phyloP scores from a whole-genome alignment of 2,113 vertebrate species.

The Callipepla californica region DNA sequence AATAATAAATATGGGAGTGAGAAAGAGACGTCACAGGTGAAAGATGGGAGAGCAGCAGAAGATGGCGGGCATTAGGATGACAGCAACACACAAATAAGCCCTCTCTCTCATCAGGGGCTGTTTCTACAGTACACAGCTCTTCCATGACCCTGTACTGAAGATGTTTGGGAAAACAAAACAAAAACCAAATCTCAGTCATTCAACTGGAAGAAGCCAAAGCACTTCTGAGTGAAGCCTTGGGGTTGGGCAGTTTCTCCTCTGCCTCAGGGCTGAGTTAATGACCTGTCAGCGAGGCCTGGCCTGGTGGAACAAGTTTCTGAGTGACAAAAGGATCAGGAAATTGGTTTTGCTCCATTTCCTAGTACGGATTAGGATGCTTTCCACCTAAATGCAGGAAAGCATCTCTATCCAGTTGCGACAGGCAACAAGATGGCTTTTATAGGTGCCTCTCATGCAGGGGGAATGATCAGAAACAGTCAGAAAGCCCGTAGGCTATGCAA shows the following conservation, averaged over 20 bases:
- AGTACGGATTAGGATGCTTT: background rate
- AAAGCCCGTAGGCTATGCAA: background rate
- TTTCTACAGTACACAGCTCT: background rate
- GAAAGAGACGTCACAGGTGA: background rate
- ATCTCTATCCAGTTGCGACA: background rate
- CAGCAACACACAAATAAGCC: background rate
- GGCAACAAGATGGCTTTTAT: background rate
- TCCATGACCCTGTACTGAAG: background rate
- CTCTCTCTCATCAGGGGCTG: background rate
- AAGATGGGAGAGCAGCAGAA: background rate
- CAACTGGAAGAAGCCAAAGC: background rate
- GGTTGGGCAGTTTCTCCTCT: background rate
- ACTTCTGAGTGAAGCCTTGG: background rate
- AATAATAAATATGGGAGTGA: background rate
- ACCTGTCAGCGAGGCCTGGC: background rate
- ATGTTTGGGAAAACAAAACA: background rate
- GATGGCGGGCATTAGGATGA: background rate
- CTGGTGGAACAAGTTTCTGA: slow-evolving; percentile 42
- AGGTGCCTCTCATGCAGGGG: background rate
- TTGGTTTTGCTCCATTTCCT: background rate
- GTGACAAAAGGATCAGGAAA: background rate
- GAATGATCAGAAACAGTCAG: background rate
- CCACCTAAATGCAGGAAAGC: background rate
- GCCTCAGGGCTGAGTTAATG: background rate
- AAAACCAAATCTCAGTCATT: background rate